Evolutionary conservation across 2,888 invertebrate genomes (phyloP).

Genomic region (Andrena trimmerana): DNA sequence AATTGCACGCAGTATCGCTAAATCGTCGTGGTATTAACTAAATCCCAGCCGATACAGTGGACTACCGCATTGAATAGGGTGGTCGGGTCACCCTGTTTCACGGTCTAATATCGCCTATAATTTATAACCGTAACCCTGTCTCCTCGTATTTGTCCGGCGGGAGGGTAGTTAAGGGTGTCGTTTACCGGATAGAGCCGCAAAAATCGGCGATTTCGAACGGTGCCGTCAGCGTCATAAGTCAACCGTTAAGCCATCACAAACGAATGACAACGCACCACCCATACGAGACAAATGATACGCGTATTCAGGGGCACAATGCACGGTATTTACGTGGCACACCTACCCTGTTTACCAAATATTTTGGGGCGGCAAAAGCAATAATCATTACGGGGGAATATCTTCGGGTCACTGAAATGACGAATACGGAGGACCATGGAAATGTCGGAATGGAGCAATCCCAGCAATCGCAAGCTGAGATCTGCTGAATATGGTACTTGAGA

Average conservation of each 20-base stretch:
- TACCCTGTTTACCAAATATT: slow-evolving; percentile 53
- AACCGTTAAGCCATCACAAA: slow-evolving; percentile 66
- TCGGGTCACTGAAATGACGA: not conserved
- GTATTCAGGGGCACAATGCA: slow-evolving; percentile 29
- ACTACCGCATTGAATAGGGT: slow-evolving; percentile 78
- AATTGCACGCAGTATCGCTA: slow-evolving; percentile 26
- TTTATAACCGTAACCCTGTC: slow-evolving; percentile 72
- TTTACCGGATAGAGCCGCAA: slow-evolving; percentile 48
- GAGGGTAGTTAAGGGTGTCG: slow-evolving; percentile 58
- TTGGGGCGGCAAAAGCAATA: slow-evolving; percentile 37
- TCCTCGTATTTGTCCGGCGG: slow-evolving; percentile 29
- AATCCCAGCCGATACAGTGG: slow-evolving; percentile 40
- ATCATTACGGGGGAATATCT: slow-evolving; percentile 39
- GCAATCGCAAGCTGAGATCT: not conserved
- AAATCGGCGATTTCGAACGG: slow-evolving; percentile 57
- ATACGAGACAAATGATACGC: slow-evolving; percentile 55
- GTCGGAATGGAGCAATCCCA: not conserved
- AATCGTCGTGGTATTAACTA: slow-evolving; percentile 56
- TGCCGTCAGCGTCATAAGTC: slow-evolving; percentile 55
- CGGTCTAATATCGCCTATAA: slow-evolving; percentile 78
- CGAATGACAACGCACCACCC: slow-evolving; percentile 42
- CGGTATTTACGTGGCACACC: slow-evolving; percentile 18
- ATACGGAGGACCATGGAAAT: not conserved
- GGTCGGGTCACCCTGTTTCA: slow-evolving; percentile 75
- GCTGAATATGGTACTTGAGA: too few species aligned